Percentiles rank a stretch among this genome's conserved stretches.
These are phyloP conservation scores for Trachelus stipa DNA, from an alignment of 2,888 invertebrate species.

Conservation along the genomic window DNA sequence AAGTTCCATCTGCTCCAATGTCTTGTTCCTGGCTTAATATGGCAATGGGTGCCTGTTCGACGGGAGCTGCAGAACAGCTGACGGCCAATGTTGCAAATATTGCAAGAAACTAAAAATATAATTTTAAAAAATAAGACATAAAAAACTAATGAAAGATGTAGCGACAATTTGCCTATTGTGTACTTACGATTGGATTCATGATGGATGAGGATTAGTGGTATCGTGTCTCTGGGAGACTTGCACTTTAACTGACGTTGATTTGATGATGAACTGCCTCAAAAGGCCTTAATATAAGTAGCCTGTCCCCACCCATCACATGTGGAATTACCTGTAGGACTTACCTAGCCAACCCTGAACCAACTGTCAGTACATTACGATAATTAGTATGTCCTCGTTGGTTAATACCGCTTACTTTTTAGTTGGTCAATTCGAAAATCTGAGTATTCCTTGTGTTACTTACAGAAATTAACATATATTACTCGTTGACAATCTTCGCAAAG, in stretches of 20 bases:
- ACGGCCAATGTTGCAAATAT: neutral
- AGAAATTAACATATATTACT: neutral
- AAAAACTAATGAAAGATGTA: neutral
- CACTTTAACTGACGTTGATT: neutral
- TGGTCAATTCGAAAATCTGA: neutral
- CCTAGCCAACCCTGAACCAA: neutral
- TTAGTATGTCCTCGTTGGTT: neutral
- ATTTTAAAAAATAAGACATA: neutral
- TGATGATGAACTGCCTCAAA: neutral
- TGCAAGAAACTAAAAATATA: neutral
- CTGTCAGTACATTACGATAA: neutral
- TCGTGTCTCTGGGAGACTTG: neutral
- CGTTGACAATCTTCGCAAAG: neutral
- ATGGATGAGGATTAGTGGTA: neutral
- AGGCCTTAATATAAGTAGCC: neutral
- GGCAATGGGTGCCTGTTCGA: constrained; percentile 4
- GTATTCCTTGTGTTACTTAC: neutral
- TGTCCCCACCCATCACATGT: neutral
- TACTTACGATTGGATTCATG: neutral
- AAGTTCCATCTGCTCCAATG: constrained; percentile 50
- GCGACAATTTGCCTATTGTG: neutral
- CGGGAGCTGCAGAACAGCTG: neutral
- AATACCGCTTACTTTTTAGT: neutral
- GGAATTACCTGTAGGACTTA: neutral
- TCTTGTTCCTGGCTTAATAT: constrained; percentile 51